phyloP scores from a whole-genome alignment of 2,888 invertebrate genomes.

The Tanypteryx hageni region DNA sequence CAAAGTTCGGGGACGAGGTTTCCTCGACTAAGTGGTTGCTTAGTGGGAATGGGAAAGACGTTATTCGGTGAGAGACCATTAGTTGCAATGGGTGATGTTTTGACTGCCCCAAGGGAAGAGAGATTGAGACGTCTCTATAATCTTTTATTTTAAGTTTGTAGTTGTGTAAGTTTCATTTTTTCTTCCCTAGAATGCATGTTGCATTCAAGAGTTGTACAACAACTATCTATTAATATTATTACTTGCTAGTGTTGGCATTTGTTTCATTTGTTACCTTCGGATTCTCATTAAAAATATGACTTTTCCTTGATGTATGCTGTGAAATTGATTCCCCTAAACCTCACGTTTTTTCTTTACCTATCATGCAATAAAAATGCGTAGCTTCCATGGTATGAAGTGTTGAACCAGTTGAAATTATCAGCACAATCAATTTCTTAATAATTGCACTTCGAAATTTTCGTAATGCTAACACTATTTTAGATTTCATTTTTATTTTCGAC shows the following conservation, averaged over 20 bases:
- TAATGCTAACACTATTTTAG: no score
- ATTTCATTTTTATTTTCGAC: no score
- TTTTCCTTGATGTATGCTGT: constrained; percentile 50
- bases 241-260: constrained; percentile 64
- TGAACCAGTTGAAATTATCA: no score
- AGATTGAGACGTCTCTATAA: constrained; percentile 64
- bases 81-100: constrained; percentile 64
- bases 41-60: constrained; percentile 54
- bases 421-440: no score
- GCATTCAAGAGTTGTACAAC: constrained; percentile 64
- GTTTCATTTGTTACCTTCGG: constrained; percentile 64
- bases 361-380: not conserved
- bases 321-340: not conserved
- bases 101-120: constrained; percentile 64
- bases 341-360: not conserved
- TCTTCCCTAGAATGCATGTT: constrained; percentile 64
- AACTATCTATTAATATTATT: constrained; percentile 64
- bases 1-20: not conserved
- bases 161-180: constrained; percentile 63
- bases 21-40: not conserved
- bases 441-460: no score
- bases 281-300: constrained; percentile 63
- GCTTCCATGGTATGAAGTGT: no score
- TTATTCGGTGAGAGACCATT: constrained; percentile 52
- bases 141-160: constrained; percentile 64